phyloP scores from a whole-genome alignment of 2,888 invertebrate species.

The Brachypalpus laphriformis region DNA sequence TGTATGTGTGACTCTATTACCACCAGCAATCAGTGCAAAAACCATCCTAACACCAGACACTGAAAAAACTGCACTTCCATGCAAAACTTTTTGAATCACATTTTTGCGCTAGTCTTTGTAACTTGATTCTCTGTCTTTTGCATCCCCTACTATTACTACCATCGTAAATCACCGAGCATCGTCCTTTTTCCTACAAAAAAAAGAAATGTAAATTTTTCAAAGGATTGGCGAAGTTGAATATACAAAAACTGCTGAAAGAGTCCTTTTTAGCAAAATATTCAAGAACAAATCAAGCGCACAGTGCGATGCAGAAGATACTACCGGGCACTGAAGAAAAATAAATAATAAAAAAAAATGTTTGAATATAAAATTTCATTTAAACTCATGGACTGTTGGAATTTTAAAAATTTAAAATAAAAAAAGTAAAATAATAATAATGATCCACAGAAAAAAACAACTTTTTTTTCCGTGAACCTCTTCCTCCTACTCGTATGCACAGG shows the following conservation, averaged over 20 bases:
- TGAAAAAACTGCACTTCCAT: constrained; percentile 24
- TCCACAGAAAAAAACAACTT: neutral
- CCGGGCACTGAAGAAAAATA: neutral
- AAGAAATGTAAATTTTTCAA: constrained; percentile 24
- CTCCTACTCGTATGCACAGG: neutral
- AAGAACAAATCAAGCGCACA: too few species aligned
- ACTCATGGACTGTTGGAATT: constrained; percentile 2
- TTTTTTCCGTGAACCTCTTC: neutral
- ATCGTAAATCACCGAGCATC: constrained; percentile 21
- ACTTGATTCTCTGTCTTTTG: neutral
- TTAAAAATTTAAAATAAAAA: too few species aligned
- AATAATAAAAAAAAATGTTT: neutral
- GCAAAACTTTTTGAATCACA: constrained; percentile 14
- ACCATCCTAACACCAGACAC: too few species aligned
- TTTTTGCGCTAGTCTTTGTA: neutral
- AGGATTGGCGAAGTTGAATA: constrained; percentile 33
- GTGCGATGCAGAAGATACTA: too few species aligned
- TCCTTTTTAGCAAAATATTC: constrained; percentile 19
- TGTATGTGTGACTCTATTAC: neutral
- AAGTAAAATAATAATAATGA: neutral
- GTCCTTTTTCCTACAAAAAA: neutral
- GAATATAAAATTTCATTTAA: constrained; percentile 23
- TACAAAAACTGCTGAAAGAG: constrained; percentile 38
- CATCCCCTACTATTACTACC: neutral
- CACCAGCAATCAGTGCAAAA: neutral